Evolutionary conservation across 2,797 vertebrate species (phyloP).

Genomic region (Potorous gilbertii): DNA sequence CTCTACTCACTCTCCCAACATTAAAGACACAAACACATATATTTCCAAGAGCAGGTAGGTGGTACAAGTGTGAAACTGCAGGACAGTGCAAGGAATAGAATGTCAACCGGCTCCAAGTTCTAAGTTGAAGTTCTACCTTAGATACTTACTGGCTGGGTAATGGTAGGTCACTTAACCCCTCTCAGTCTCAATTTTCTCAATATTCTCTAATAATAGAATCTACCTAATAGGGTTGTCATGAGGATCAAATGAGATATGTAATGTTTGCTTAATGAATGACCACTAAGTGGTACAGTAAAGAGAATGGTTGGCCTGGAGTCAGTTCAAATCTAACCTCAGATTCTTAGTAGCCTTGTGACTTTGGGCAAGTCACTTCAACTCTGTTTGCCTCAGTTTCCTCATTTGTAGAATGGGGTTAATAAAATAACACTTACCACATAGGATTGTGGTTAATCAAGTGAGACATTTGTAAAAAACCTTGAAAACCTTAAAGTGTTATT

Average conservation of each 20-base stretch:
- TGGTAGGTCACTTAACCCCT: neutral
- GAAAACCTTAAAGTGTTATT: neutral
- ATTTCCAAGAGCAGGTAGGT: neutral
- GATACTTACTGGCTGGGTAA: neutral
- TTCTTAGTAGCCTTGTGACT: neutral
- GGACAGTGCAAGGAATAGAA: neutral
- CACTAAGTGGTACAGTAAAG: neutral
- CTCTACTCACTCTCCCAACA: neutral
- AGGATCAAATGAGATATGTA: neutral
- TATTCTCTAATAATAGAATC: neutral
- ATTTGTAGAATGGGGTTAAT: neutral
- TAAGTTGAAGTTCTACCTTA: neutral
- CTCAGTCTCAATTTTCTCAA: neutral
- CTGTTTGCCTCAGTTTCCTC: neutral
- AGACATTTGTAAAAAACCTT: neutral
- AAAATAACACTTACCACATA: neutral
- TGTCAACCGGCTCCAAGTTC: neutral
- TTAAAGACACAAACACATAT: neutral
- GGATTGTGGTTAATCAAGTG: neutral
- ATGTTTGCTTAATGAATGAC: neutral
- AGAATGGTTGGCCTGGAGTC: neutral
- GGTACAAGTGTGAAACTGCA: neutral
- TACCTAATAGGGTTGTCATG: neutral
- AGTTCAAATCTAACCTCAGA: neutral
- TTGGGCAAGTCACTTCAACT: neutral